A percentile compares a stretch with the other conserved stretches of the same genome.
Evolutionary conservation across 2,888 invertebrate species (phyloP).

Genomic region (Chydorus sphaericus): DNA sequence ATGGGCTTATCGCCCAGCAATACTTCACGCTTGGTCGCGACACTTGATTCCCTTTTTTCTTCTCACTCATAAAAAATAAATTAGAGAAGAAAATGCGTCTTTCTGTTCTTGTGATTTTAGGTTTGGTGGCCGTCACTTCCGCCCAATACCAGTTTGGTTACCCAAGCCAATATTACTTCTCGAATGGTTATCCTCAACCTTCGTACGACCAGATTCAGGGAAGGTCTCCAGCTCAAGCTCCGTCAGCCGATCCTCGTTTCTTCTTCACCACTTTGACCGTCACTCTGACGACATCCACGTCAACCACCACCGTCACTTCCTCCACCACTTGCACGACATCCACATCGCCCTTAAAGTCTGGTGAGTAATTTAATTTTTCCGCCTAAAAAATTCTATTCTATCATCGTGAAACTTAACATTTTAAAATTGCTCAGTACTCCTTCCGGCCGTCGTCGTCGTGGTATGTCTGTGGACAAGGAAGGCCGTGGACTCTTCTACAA

Average conservation of each 20-base stretch:
- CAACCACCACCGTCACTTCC: background rate
- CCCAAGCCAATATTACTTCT: background rate
- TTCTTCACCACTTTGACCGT: background rate
- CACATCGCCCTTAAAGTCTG: background rate
- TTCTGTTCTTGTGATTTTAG: background rate
- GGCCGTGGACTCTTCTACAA: background rate
- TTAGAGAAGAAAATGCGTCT: background rate
- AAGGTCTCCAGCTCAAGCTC: background rate
- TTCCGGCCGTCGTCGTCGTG: background rate
- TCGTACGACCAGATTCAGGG: background rate
- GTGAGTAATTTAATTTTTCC: no score
- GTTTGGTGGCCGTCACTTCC: background rate
- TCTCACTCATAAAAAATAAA: background rate
- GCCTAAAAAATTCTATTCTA: no score
- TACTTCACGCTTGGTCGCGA: background rate
- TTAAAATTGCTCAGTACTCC: no score
- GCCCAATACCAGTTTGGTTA: background rate
- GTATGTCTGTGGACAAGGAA: background rate
- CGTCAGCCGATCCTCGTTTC: background rate
- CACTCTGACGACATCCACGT: background rate
- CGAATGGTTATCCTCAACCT: background rate
- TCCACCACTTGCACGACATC: background rate
- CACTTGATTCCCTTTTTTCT: background rate
- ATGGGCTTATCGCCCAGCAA: no score
- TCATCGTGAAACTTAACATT: no score